A percentile compares a stretch with the other conserved stretches of the same genome.
Evolutionary conservation across 2,113 vertebrate genomes (phyloP).

Genomic region (Tinamus guttatus): DNA sequence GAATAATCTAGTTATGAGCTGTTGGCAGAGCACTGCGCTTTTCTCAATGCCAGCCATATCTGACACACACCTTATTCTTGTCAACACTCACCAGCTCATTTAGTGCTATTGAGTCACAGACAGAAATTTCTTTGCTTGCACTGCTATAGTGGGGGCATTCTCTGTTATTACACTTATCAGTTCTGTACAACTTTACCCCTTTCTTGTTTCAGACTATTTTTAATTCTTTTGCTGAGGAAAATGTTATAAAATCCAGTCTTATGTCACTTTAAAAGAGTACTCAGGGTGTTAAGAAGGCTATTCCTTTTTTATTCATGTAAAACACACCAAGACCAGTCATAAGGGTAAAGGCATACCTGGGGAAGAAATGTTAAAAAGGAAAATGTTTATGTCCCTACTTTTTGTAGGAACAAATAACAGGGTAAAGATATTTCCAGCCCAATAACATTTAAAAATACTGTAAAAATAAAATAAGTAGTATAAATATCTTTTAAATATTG

Average conservation of each 20-base stretch:
- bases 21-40: neutral
- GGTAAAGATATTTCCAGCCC: neutral
- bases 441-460: rapidly evolving
- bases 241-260: neutral
- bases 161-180: neutral
- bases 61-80: neutral
- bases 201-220: neutral
- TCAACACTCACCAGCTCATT: rapidly evolving
- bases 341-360: neutral
- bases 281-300: neutral
- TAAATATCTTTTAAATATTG: neutral
- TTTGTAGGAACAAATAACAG: neutral
- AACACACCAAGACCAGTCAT: neutral
- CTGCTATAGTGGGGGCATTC: neutral
- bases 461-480: neutral
- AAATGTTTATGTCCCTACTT: neutral
- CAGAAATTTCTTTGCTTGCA: neutral
- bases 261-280: neutral
- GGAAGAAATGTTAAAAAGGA: neutral
- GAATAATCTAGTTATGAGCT: neutral
- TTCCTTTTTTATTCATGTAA: neutral
- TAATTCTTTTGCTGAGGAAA: neutral
- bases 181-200: neutral
- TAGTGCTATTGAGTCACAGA: neutral
- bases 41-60: neutral